Conservation (phyloP, 2,113 vertebrate species). For the Silurus glanis region DNA sequence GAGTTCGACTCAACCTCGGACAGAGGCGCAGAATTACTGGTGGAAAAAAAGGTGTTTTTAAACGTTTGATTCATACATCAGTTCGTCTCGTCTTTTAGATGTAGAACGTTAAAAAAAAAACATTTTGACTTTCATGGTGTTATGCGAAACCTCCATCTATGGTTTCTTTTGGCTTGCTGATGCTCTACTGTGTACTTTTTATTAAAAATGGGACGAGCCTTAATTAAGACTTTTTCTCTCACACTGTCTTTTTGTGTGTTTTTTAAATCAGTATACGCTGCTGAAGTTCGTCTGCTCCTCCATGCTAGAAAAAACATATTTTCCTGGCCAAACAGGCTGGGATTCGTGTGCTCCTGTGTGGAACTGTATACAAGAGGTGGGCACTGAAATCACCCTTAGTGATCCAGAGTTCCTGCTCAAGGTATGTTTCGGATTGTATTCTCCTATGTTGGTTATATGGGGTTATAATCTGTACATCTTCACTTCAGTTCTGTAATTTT, state of each 20-base stretch:
- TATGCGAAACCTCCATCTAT: background rate
- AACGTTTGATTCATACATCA: background rate
- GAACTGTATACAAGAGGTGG: slow-evolving; percentile 64
- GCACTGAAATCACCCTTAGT: slow-evolving; percentile 65
- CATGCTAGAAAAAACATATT: slow-evolving; percentile 63
- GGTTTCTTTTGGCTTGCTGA: background rate
- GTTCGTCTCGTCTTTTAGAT: background rate
- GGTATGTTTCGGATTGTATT: slow-evolving; percentile 61
- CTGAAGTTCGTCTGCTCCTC: slow-evolving; percentile 77
- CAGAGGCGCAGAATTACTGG: slow-evolving; percentile 56
- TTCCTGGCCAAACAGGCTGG: slow-evolving; percentile 64
- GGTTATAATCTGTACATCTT: background rate
- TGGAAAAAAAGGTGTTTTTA: slow-evolving; percentile 65
- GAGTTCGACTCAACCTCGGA: slow-evolving; percentile 49
- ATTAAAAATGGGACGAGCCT: background rate
- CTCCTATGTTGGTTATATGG: background rate
- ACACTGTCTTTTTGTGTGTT: background rate
- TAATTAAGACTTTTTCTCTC: background rate
- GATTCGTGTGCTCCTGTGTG: slow-evolving; percentile 50
- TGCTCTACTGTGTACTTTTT: background rate
- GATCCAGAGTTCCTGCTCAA: slow-evolving; percentile 88
- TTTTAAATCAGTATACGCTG: slow-evolving; percentile 71
- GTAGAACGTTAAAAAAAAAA: background rate
- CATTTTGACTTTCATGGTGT: background rate
- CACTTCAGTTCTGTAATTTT: slow-evolving; percentile 2